A percentile compares a stretch with the other conserved stretches of the same genome.
Conservation (phyloP, 30 jellyfish, hydroid and myxozoan genomes). For the Aurelia sp. region DNA sequence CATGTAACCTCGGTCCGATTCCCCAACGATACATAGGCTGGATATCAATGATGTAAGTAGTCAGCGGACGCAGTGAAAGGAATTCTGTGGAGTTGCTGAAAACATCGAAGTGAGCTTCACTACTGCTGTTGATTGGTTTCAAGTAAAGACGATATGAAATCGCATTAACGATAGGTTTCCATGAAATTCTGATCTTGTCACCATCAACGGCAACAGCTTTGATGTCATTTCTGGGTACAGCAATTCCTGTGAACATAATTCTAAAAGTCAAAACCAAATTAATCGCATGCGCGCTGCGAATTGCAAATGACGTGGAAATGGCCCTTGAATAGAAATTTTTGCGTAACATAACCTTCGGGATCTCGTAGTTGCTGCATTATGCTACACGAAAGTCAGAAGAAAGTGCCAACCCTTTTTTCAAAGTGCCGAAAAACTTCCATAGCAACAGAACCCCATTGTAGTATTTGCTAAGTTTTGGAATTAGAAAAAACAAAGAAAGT, state of each 20-base stretch:
- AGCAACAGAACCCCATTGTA: no score
- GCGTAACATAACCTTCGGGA: no score
- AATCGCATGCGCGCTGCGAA: no score
- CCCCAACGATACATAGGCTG: constrained; percentile 61
- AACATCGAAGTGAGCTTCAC: not conserved
- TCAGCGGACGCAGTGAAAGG: constrained; percentile 21
- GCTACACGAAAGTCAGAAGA: no score
- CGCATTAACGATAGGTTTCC: constrained; percentile 25
- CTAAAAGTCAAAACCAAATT: no score
- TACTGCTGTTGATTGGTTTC: constrained; percentile 14
- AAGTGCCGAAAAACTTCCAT: no score
- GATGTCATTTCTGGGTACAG: not conserved
- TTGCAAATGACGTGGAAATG: no score
- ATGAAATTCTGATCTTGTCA: constrained; percentile 18
- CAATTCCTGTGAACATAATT: not conserved
- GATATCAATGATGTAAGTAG: constrained; percentile 37
- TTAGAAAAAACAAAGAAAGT: no score
- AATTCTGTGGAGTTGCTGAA: constrained; percentile 18
- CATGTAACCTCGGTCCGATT: constrained; percentile 35
- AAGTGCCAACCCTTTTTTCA: no score
- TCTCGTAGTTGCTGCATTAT: no score
- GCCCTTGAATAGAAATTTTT: no score
- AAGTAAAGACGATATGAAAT: constrained; percentile 12
- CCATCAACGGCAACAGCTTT: not conserved
- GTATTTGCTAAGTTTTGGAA: no score